A percentile compares a stretch with the other conserved stretches of the same genome.
phyloP scores from a whole-genome alignment of 2,113 vertebrate genomes.

The Alligator mississippiensis region DNA sequence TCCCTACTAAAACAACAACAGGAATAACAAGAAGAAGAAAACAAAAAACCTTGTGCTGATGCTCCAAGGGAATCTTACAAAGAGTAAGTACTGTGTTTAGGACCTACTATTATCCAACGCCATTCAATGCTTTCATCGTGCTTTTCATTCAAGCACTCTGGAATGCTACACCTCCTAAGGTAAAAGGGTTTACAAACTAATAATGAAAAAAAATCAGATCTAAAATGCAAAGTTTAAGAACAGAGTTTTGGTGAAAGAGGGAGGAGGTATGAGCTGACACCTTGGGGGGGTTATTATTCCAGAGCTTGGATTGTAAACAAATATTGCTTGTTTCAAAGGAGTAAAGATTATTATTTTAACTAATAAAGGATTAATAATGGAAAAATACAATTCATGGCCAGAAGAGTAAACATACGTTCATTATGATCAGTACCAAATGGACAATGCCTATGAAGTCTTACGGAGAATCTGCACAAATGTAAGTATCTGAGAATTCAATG shows the following conservation, averaged over 20 bases:
- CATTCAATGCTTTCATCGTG: neutral
- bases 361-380: slow-evolving; percentile 19
- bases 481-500: slow-evolving; percentile 29
- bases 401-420: slow-evolving; percentile 32
- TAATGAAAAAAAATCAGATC: slow-evolving; percentile 62
- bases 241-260: slow-evolving; percentile 67
- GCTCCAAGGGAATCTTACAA: neutral
- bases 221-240: slow-evolving; percentile 63
- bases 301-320: slow-evolving; percentile 21
- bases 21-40: neutral
- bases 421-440: slow-evolving; percentile 12
- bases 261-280: neutral
- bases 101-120: neutral
- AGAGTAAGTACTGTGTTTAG: slow-evolving; percentile 30
- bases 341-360: slow-evolving; percentile 25
- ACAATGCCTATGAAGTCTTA: neutral
- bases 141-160: slow-evolving; percentile 7
- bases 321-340: neutral
- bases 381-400: slow-evolving; percentile 25
- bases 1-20: neutral
- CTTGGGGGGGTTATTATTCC: slow-evolving; percentile 52
- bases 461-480: slow-evolving; percentile 20
- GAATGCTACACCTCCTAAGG: slow-evolving; percentile 69
- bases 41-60: neutral
- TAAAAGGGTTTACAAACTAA: slow-evolving; percentile 69